These are phyloP conservation scores for Clivina fossor DNA, from an alignment of 2,888 invertebrate genomes.

Conservation along the genomic window DNA sequence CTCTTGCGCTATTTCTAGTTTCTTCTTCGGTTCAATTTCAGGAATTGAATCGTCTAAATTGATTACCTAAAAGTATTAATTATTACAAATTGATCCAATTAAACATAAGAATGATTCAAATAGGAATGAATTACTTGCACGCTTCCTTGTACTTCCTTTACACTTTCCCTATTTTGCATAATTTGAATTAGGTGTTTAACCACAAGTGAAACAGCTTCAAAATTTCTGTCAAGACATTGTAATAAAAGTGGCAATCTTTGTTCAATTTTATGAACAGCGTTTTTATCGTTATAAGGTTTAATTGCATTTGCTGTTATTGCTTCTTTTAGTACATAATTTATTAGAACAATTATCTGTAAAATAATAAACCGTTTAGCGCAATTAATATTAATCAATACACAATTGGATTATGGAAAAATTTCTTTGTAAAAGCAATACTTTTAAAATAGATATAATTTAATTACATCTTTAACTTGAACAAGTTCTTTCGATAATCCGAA, in stretches of 20 bases:
- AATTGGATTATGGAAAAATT: constrained; percentile 18
- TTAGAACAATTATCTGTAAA: constrained; percentile 58
- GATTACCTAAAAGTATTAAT: constrained; percentile 16
- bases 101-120: neutral
- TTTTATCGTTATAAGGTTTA: constrained; percentile 46
- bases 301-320: constrained; percentile 52
- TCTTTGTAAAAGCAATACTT: neutral
- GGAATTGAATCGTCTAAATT: constrained; percentile 38
- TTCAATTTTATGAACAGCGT: constrained; percentile 62
- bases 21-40: constrained; percentile 36
- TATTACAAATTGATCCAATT: neutral
- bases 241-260: constrained; percentile 72
- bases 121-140: constrained; percentile 7
- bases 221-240: constrained; percentile 57
- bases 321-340: constrained; percentile 76
- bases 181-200: constrained; percentile 43
- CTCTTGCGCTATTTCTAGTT: constrained; percentile 53
- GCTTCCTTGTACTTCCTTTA: neutral
- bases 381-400: constrained; percentile 1
- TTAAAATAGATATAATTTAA: neutral
- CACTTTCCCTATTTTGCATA: constrained; percentile 10
- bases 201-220: constrained; percentile 43
- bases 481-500: neutral
- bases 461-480: neutral
- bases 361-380: constrained; percentile 7